Percentiles rank a stretch among this genome's conserved stretches.
Conservation (phyloP, 2,797 vertebrate genomes). For the Monodelphis domestica region DNA sequence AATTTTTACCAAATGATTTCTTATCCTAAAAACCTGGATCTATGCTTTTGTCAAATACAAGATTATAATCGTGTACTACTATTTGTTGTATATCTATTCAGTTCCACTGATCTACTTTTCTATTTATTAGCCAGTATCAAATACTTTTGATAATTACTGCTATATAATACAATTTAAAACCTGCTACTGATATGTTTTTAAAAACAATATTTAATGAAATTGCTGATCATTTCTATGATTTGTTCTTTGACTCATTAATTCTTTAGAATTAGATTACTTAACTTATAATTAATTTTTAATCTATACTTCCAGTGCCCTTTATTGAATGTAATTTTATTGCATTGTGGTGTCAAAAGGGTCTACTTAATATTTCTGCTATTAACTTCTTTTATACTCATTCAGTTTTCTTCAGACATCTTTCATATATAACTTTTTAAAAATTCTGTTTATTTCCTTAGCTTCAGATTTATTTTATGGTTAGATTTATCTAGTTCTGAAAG, state of each 20-base stretch:
- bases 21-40: too few species aligned
- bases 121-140: too few species aligned
- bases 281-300: neutral
- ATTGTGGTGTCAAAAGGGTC: neutral
- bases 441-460: neutral
- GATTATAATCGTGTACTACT: too few species aligned
- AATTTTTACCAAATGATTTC: too few species aligned
- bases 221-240: neutral
- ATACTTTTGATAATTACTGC: too few species aligned
- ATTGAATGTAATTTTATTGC: neutral
- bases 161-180: too few species aligned
- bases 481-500: neutral
- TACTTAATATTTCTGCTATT: neutral
- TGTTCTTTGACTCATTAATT: neutral
- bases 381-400: neutral
- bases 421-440: neutral
- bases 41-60: too few species aligned
- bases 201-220: neutral
- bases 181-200: too few species aligned
- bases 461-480: neutral
- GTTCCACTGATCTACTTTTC: too few species aligned
- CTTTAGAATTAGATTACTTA: neutral
- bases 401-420: neutral
- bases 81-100: too few species aligned
- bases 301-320: neutral